phyloP scores from a whole-genome alignment of 1,140 invertebrate genomes.

The Rhopalosiphum maidis region DNA sequence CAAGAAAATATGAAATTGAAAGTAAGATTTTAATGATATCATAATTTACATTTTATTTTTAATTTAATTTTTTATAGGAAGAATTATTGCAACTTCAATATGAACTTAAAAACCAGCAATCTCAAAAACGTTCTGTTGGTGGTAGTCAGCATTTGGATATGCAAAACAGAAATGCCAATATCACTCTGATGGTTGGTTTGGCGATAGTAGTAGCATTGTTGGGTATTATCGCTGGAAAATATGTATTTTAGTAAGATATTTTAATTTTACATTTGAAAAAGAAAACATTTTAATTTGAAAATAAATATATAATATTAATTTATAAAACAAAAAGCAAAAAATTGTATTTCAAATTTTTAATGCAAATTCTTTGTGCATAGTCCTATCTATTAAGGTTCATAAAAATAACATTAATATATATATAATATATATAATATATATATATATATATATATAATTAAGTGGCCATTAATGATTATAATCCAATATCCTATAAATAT shows the following conservation, averaged over 20 bases:
- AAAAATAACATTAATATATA: not conserved
- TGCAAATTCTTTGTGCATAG: constrained; percentile 47
- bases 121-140: constrained; percentile 42
- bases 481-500: constrained; percentile 42
- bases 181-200: constrained; percentile 28
- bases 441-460: constrained; percentile 7
- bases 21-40: constrained; percentile 59
- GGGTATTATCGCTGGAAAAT: constrained; percentile 54
- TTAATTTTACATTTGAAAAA: constrained; percentile 36
- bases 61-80: not conserved
- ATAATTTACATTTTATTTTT: not conserved
- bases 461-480: constrained; percentile 45
- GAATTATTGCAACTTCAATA: constrained; percentile 48
- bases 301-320: constrained; percentile 48
- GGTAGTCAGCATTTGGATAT: constrained; percentile 49
- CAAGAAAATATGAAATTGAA: constrained; percentile 83
- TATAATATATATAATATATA: not conserved
- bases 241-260: constrained; percentile 49
- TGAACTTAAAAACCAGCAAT: constrained; percentile 33
- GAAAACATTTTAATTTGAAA: constrained; percentile 48
- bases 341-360: constrained; percentile 37
- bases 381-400: constrained; percentile 46
- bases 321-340: constrained; percentile 42
- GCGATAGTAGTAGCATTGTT: constrained; percentile 50
- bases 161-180: constrained; percentile 50